Evolutionary conservation across 2,113 vertebrate genomes (phyloP).

Genomic region (Phaethornis superciliosus): DNA sequence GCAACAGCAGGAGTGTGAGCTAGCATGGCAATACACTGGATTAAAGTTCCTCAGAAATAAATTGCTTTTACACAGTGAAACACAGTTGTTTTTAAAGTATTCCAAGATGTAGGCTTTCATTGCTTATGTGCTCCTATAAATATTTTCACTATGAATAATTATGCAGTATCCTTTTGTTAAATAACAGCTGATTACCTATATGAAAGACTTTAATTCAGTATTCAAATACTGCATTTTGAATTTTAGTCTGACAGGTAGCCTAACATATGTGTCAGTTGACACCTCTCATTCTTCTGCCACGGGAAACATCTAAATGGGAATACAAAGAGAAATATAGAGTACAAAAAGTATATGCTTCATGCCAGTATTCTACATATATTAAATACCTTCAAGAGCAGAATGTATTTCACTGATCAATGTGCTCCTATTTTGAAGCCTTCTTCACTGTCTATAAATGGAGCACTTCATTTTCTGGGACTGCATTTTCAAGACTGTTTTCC

Average conservation of each 20-base stretch:
- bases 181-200: conserved; percentile 25
- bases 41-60: conserved; percentile 1
- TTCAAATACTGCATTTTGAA: not conserved
- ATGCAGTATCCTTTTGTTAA: not conserved
- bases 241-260: conserved; percentile 13
- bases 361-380: not conserved
- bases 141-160: conserved; percentile 41
- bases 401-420: not conserved
- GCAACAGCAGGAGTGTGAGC: conserved; percentile 30
- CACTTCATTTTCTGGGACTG: not conserved
- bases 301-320: not conserved
- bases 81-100: not conserved
- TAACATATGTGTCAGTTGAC: not conserved
- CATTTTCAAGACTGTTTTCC: not conserved
- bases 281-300: not conserved
- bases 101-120: not conserved
- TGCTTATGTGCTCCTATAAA: conserved; percentile 26
- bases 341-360: not conserved
- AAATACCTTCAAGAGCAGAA: not conserved
- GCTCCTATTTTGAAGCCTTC: not conserved
- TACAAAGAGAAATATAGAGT: not conserved
- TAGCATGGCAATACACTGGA: not conserved
- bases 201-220: not conserved
- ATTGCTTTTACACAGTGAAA: not conserved
- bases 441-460: not conserved